phyloP scores from a whole-genome alignment of 2,797 vertebrate genomes.

The Tokudaia muenninki region DNA sequence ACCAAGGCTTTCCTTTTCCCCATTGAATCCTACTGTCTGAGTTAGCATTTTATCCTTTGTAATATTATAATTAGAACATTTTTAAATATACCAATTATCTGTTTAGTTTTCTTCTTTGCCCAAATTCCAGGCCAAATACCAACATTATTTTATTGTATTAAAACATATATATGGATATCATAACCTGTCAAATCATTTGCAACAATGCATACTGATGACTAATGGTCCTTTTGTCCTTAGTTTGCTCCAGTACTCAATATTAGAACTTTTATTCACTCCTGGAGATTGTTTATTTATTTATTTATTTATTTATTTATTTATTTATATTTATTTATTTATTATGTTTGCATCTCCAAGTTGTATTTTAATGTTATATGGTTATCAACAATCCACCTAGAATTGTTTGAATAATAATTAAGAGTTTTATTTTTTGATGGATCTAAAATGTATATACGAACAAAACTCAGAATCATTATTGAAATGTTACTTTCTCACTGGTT shows the following conservation, averaged over 20 bases:
- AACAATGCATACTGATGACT: neutral
- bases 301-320: too few relatives aligned
- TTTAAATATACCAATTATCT: neutral
- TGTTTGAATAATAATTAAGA: neutral
- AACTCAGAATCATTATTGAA: neutral
- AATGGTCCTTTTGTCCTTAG: neutral
- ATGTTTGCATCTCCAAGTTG: neutral
- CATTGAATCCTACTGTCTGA: neutral
- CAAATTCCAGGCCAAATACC: neutral
- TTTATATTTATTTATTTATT: neutral
- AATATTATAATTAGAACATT: neutral
- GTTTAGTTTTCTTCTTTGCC: neutral
- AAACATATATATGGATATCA: neutral
- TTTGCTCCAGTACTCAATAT: neutral
- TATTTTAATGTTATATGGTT: neutral
- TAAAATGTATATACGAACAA: neutral
- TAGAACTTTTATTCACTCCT: neutral
- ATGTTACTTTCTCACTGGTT: neutral
- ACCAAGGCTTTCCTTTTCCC: neutral
- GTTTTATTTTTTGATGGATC: slow-evolving; percentile 11
- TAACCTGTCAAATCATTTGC: neutral
- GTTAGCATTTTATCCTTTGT: neutral
- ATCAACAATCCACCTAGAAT: neutral
- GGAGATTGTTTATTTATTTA: too few relatives aligned
- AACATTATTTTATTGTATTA: neutral